Base-by-base conservation (phyloP, 2,113 vertebrate species). In the Ranitomeya variabilis region DNA sequence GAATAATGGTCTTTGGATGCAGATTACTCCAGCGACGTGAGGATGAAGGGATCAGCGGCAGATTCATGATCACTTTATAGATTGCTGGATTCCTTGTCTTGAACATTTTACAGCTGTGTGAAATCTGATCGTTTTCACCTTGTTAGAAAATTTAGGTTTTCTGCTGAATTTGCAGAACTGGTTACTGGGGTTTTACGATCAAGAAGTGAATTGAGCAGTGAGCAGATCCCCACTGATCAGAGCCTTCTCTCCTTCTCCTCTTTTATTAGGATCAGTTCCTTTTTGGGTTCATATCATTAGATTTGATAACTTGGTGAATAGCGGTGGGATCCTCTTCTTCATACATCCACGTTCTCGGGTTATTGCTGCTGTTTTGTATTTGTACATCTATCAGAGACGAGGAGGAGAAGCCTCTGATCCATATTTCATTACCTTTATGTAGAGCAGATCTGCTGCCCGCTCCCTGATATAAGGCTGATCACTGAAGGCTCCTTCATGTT, bases 351-450 rank as follows among this genome's bases (percentile, higher is more conserved):
- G 67, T 31, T 26, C 23, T 71, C 10, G n/a, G 76, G 19, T 85
- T 15, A 18, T 73, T 6, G 66, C 67, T 74, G 52, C n/a, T 57
- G 16, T 54, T 76, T 31, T 77, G 67, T 74, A 18, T 77, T 45
- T 86, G 9, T 62, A 62, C n/a, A 59, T 19, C 54, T 51, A 54
- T 19, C 12, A 37, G 19, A 85, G 55, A 86, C 18, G n/a, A 51
- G 26, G 19, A 69, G 54, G 59, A 26, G 64, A 37, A 83, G 66
- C 11, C n/a, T 31, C 4, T 73, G 71, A 86, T 86, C 59, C 55
- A 86, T 86, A 77, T 86, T 86, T 86, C 74, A 86, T 77, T 21
- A 60, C 69, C 55, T 76, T 76, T 31, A 31, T 74, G 84, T 62
- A 62, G 74, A 77, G 26, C 19, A 62, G 9, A 85, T 21, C 18